phyloP scores from a whole-genome alignment of 2,888 invertebrate species.

The Cistogaster globosa region DNA sequence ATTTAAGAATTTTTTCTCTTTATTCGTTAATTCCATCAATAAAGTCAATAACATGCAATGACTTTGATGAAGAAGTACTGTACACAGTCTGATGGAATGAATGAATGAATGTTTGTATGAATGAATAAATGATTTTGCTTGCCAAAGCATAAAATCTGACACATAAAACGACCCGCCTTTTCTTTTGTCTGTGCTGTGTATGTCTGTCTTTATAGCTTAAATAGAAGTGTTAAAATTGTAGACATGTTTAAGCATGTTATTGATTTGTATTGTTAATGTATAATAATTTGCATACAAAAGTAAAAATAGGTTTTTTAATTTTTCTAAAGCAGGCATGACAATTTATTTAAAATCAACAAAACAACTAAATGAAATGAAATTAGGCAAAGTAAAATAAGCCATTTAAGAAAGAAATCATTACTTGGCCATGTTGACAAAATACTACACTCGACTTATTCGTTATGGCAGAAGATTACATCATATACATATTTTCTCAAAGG shows the following conservation, averaged over 20 bases:
- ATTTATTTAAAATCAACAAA: constrained; percentile 7
- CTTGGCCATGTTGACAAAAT: constrained; percentile 28
- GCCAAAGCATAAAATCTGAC: constrained; percentile 44
- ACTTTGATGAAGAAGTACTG: constrained; percentile 64
- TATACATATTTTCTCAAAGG: background rate
- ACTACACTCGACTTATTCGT: background rate
- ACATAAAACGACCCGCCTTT: constrained; percentile 63
- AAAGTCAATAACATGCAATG: constrained; percentile 67
- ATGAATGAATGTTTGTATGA: constrained; percentile 44
- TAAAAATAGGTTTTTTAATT: constrained; percentile 34
- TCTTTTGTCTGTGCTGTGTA: constrained; percentile 19
- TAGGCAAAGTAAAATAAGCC: constrained; percentile 34
- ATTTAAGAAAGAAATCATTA: constrained; percentile 19
- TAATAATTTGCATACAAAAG: constrained; percentile 55
- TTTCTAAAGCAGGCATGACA: constrained; percentile 46
- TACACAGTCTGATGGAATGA: constrained; percentile 32
- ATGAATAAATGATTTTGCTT: constrained; percentile 18
- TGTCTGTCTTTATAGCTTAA: constrained; percentile 43
- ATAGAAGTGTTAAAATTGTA: constrained; percentile 66
- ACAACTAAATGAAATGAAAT: background rate
- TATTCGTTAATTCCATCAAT: constrained; percentile 52
- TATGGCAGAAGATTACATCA: constrained; percentile 24
- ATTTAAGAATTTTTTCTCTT: constrained; percentile 42
- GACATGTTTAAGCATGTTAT: constrained; percentile 67
- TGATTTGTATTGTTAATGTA: constrained; percentile 62